A percentile compares a stretch with the other conserved stretches of the same genome.
phyloP scores from a whole-genome alignment of 2,797 vertebrate species.

The Eulemur rubriventer region DNA sequence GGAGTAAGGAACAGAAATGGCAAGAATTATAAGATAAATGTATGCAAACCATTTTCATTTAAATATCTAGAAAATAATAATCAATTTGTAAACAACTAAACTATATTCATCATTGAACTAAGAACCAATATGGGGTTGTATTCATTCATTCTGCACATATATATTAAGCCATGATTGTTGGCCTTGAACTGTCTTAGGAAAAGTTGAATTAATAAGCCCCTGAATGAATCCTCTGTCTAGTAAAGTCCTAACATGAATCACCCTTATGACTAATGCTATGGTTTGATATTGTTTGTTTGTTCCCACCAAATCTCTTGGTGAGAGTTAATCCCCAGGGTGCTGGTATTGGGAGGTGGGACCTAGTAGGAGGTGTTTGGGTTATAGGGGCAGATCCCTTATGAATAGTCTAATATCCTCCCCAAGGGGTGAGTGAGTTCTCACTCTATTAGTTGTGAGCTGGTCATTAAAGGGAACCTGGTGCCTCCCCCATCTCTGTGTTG shows the following conservation, averaged over 20 bases:
- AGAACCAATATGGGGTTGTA: not conserved
- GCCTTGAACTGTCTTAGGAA: not conserved
- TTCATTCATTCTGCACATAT: not conserved
- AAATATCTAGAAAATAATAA: not conserved
- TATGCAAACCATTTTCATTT: not conserved
- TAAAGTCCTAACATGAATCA: not conserved
- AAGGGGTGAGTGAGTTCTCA: not conserved
- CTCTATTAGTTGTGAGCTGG: not conserved
- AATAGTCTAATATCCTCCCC: not conserved
- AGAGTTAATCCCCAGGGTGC: not conserved
- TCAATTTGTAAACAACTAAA: not conserved
- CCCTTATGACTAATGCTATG: not conserved
- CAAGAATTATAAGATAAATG: not conserved
- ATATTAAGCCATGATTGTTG: not conserved
- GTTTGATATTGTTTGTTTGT: not conserved
- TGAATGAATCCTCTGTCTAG: not conserved
- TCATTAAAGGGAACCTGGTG: not conserved
- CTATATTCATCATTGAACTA: not conserved
- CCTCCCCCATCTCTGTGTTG: accelerated
- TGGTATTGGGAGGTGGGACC: not conserved
- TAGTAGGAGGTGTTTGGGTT: not conserved
- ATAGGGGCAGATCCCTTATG: not conserved
- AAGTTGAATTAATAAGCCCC: not conserved
- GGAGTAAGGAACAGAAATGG: not conserved
- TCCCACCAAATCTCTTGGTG: not conserved